These are phyloP conservation scores for Barbus barbus DNA, from an alignment of 2,113 vertebrate species.

Conservation along the genomic window DNA sequence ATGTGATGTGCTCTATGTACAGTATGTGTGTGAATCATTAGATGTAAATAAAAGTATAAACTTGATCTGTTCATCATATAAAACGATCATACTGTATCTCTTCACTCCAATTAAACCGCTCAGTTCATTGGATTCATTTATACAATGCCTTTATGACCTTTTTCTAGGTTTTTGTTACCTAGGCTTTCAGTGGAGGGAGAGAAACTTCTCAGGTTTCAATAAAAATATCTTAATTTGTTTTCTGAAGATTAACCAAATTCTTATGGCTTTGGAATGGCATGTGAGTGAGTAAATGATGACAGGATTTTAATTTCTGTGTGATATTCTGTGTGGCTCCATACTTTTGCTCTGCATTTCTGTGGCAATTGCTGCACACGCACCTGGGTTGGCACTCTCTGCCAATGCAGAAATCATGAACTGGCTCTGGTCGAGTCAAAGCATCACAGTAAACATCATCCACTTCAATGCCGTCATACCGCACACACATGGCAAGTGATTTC, in stretches of 20 bases:
- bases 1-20: background rate
- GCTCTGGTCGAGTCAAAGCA: constrained; percentile 90
- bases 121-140: background rate
- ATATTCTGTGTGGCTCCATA: background rate
- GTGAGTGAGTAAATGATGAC: background rate
- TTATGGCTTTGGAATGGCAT: background rate
- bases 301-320: background rate
- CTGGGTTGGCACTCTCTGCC: constrained; percentile 96
- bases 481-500: constrained; percentile 89
- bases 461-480: constrained; percentile 92
- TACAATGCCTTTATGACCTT: background rate
- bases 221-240: background rate
- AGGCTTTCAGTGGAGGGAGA: background rate
- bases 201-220: background rate
- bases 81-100: background rate
- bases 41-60: background rate
- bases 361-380: constrained; percentile 63
- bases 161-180: background rate
- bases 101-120: background rate
- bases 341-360: background rate
- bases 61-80: background rate
- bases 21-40: background rate
- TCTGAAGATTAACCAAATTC: background rate
- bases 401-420: constrained; percentile 94
- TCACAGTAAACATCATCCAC: constrained; percentile 94